These are phyloP conservation scores for Hippocampus comes DNA, from an alignment of 2,113 vertebrate genomes.

Conservation along the genomic window DNA sequence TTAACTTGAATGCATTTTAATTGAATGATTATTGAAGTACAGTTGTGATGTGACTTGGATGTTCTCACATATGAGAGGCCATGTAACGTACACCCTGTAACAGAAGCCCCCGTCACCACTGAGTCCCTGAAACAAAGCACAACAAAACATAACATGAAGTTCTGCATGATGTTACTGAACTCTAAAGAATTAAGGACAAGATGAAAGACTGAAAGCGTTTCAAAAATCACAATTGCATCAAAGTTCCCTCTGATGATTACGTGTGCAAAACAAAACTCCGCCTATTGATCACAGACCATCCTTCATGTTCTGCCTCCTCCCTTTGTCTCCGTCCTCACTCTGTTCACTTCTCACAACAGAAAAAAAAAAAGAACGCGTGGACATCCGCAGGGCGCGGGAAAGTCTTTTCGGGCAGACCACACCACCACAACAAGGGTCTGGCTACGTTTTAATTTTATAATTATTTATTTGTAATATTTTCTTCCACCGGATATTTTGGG, in stretches of 20 bases:
- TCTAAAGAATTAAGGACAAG: neutral
- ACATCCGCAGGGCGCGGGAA: conserved; percentile 7
- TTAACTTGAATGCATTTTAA: too few relatives aligned
- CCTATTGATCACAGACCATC: conserved; percentile 68
- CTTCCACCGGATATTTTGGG: neutral
- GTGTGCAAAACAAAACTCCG: conserved; percentile 55
- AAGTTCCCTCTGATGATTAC: conserved; percentile 12
- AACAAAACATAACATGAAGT: neutral
- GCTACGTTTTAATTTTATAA: neutral
- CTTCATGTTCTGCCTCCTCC: conserved; percentile 55
- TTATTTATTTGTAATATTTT: neutral
- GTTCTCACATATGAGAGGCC: too few relatives aligned
- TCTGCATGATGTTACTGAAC: neutral
- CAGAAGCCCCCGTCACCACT: too few relatives aligned
- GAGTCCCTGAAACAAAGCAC: too few relatives aligned
- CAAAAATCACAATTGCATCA: neutral
- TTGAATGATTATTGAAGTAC: too few relatives aligned
- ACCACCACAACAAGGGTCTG: neutral
- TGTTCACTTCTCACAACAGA: neutral
- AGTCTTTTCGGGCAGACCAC: neutral
- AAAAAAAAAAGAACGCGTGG: conserved; percentile 44
- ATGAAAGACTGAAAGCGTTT: neutral
- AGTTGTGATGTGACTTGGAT: too few relatives aligned
- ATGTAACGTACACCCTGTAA: too few relatives aligned
- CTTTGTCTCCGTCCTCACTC: neutral